phyloP scores from a whole-genome alignment of 2,797 vertebrate genomes.

The Ciconia nigra region DNA sequence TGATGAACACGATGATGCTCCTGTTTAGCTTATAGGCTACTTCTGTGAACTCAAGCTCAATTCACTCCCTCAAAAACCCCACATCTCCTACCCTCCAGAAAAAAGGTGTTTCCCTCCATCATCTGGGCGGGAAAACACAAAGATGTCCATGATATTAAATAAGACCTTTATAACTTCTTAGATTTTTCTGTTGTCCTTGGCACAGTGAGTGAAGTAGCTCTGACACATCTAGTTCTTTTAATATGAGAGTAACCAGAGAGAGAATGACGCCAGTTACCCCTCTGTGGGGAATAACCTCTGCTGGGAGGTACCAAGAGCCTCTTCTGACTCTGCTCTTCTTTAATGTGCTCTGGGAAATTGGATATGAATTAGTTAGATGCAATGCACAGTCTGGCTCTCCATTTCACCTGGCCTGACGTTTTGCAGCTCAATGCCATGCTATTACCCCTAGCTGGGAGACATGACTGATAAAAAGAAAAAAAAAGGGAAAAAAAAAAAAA shows the following conservation, averaged over 20 bases:
- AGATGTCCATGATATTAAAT: neutral
- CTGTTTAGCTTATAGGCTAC: neutral
- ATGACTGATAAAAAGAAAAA: fast-evolving
- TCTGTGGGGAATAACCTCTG: neutral
- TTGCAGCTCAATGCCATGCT: neutral
- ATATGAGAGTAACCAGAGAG: neutral
- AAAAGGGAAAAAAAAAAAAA: neutral
- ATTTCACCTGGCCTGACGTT: neutral
- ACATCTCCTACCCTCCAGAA: neutral
- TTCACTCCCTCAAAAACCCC: neutral
- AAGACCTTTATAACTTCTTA: neutral
- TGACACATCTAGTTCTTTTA: neutral
- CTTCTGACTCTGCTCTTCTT: neutral
- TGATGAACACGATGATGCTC: neutral
- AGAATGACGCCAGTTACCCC: neutral
- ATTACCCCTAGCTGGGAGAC: neutral
- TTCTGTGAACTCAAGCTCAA: neutral
- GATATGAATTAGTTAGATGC: neutral
- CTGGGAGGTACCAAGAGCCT: neutral
- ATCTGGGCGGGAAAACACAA: neutral
- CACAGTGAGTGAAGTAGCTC: neutral
- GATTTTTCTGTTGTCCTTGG: neutral
- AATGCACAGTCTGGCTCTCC: neutral
- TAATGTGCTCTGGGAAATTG: neutral
- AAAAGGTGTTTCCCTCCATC: neutral